These are phyloP conservation scores for Serranus cabrilla DNA, from an alignment of 2,797 vertebrate genomes.

Conservation along the genomic window DNA sequence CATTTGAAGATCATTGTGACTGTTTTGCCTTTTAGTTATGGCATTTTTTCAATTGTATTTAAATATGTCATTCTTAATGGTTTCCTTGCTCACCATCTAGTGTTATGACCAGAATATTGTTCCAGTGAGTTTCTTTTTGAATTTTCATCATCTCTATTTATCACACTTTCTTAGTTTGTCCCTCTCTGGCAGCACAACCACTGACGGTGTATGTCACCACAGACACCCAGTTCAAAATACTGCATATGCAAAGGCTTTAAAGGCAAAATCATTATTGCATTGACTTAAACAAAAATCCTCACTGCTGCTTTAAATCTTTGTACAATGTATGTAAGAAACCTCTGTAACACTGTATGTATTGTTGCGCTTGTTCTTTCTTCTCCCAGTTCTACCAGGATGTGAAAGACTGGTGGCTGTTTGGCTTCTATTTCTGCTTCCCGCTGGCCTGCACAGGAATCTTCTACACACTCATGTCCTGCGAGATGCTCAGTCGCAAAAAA, in stretches of 20 bases:
- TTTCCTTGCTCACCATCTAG: not conserved
- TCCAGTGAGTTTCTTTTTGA: not conserved
- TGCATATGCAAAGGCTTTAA: too few species aligned
- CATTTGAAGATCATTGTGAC: too few species aligned
- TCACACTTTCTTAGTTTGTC: too few species aligned
- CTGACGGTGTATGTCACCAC: too few species aligned
- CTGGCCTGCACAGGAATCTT: constrained; percentile 91
- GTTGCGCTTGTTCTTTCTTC: not conserved
- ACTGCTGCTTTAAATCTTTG: not conserved
- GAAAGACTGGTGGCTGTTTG: constrained; percentile 94
- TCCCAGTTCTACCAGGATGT: constrained; percentile 88
- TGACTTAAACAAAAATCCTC: too few species aligned
- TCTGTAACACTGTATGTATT: not conserved
- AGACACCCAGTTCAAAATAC: too few species aligned
- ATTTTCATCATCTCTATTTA: too few species aligned
- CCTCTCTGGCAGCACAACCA: too few species aligned
- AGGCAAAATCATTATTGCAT: too few species aligned
- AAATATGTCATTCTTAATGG: not conserved
- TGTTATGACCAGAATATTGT: not conserved
- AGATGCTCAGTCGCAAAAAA: constrained; percentile 92
- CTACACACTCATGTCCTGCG: constrained; percentile 93
- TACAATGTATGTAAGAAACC: not conserved
- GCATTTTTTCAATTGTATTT: not conserved
- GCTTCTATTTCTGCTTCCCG: constrained; percentile 93
- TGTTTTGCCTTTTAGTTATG: not conserved